Evolutionary conservation across 2,113 vertebrate genomes (phyloP).

Genomic region (Terrapene triunguis): DNA sequence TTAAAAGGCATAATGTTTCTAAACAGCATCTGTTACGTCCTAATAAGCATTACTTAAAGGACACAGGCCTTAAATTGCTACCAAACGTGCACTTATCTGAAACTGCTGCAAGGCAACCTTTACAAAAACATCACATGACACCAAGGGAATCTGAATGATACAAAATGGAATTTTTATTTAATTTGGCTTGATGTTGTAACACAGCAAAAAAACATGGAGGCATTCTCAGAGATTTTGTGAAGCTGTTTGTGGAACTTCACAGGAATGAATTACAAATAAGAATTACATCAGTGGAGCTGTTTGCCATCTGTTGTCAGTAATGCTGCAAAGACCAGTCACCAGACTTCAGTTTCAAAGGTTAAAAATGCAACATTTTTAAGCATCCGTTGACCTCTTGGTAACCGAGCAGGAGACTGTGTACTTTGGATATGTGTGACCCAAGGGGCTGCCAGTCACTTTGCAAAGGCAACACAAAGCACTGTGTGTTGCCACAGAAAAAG

Average conservation of each 20-base stretch:
- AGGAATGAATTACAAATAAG: slow-evolving; percentile 47
- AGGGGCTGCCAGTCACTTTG: slow-evolving; percentile 14
- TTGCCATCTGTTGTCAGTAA: slow-evolving; percentile 68
- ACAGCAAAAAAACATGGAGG: slow-evolving; percentile 18
- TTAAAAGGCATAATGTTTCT: slow-evolving; percentile 69
- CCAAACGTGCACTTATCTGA: slow-evolving; percentile 55
- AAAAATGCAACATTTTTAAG: slow-evolving; percentile 55
- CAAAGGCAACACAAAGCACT: slow-evolving; percentile 7
- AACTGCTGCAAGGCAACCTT: slow-evolving; percentile 30
- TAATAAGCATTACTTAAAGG: slow-evolving; percentile 68
- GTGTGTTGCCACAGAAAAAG: not conserved
- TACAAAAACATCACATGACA: slow-evolving; percentile 42
- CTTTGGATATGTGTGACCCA: not conserved
- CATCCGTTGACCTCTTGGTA: slow-evolving; percentile 7
- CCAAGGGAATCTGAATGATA: slow-evolving; percentile 47
- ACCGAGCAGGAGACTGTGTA: slow-evolving; percentile 23
- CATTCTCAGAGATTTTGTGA: slow-evolving; percentile 45
- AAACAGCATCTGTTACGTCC: slow-evolving; percentile 57
- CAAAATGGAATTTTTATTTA: slow-evolving; percentile 52
- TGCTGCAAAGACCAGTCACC: slow-evolving; percentile 54
- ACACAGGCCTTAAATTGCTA: slow-evolving; percentile 67
- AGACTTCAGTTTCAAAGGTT: slow-evolving; percentile 69
- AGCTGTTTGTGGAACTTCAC: slow-evolving; percentile 41
- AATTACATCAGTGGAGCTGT: slow-evolving; percentile 41
- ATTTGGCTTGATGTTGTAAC: slow-evolving; percentile 23